These are phyloP conservation scores for Lophius piscatorius DNA, from an alignment of 2,113 vertebrate species.

Conservation along the genomic window DNA sequence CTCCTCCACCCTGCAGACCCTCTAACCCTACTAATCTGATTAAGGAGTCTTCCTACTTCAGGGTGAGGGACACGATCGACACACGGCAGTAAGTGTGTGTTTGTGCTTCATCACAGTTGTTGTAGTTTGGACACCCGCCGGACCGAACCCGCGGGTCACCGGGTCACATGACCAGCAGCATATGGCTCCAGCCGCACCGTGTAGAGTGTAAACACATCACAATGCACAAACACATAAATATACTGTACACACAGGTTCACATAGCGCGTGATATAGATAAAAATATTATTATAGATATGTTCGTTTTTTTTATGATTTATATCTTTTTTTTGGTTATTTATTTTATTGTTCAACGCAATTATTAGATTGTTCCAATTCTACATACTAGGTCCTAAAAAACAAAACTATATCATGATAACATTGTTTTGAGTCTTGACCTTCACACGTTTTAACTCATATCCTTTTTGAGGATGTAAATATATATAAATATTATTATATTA, in stretches of 20 bases:
- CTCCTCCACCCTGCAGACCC: constrained; percentile 49
- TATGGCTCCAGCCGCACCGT: neutral
- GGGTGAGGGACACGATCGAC: constrained; percentile 49
- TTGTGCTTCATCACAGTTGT: constrained; percentile 12
- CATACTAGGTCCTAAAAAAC: too few relatives aligned
- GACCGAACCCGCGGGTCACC: neutral
- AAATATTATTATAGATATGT: too few relatives aligned
- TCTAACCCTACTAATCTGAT: constrained; percentile 71
- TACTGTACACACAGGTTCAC: neutral
- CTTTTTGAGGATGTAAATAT: too few relatives aligned
- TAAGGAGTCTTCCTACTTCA: constrained; percentile 49
- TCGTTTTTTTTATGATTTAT: too few relatives aligned
- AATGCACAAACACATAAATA: neutral
- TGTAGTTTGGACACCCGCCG: constrained; percentile 9
- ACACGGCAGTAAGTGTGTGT: constrained; percentile 16
- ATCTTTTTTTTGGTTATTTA: too few relatives aligned
- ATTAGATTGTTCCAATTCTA: too few relatives aligned
- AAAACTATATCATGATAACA: too few relatives aligned
- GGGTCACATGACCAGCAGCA: neutral
- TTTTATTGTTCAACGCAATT: too few relatives aligned
- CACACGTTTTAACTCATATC: too few relatives aligned
- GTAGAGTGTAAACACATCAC: neutral
- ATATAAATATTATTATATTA: too few relatives aligned
- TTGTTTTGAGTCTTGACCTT: too few relatives aligned
- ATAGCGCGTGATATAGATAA: neutral